Percentiles rank a stretch among this genome's conserved stretches.
Conservation (phyloP, 1,140 invertebrate genomes). For the Zaprionus ghesquierei region DNA sequence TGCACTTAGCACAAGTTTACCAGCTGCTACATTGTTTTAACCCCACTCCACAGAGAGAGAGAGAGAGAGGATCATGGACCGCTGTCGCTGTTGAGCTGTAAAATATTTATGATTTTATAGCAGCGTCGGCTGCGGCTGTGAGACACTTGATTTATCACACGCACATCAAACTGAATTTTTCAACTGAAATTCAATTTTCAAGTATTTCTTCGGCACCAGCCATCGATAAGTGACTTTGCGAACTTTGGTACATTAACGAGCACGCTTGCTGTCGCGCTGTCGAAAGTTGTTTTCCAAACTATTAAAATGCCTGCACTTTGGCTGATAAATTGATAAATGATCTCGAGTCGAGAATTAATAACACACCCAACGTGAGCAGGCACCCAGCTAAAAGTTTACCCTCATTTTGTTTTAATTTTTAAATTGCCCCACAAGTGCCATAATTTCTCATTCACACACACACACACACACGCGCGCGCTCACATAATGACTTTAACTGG, state of each 20-base stretch:
- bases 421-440: slow-evolving; percentile 20
- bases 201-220: neutral
- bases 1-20: slow-evolving; percentile 63
- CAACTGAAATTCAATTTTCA: slow-evolving; percentile 24
- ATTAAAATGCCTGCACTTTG: neutral
- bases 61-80: neutral
- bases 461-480: too few relatives aligned
- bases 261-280: slow-evolving; percentile 1
- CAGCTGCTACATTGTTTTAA: slow-evolving; percentile 17
- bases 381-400: neutral
- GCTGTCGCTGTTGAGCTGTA: slow-evolving; percentile 28
- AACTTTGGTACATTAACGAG: slow-evolving; percentile 11
- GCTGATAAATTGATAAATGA: slow-evolving; percentile 33
- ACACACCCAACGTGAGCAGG: neutral
- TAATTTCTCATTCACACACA: slow-evolving; percentile 15
- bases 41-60: neutral
- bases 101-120: slow-evolving; percentile 50
- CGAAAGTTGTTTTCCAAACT: slow-evolving; percentile 19
- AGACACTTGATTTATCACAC: slow-evolving; percentile 31
- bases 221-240: slow-evolving; percentile 20
- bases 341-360: slow-evolving; percentile 12
- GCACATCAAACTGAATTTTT: slow-evolving; percentile 17
- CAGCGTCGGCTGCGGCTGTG: slow-evolving; percentile 12
- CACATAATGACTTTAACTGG: neutral
- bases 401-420: neutral